These are phyloP conservation scores for Mechanitis mazaeus DNA, from an alignment of 2,888 invertebrate species.

Conservation along the genomic window DNA sequence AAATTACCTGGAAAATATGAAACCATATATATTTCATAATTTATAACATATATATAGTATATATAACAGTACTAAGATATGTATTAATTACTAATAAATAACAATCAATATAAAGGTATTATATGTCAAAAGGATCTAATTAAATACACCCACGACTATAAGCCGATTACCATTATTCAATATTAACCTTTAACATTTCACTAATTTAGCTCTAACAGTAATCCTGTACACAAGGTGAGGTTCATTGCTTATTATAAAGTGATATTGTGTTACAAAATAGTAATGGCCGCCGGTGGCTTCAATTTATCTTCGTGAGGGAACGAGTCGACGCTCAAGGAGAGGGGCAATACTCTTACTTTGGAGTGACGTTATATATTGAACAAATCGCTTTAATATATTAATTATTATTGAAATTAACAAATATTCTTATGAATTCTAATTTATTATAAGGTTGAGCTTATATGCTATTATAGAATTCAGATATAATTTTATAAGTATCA, in stretches of 20 bases:
- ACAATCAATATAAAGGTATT: too few species aligned
- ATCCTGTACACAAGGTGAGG: constrained; percentile 1
- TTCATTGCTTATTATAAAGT: constrained; percentile 17
- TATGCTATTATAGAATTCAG: too few species aligned
- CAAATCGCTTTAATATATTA: not conserved
- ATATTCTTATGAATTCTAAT: not conserved
- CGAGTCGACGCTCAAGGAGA: constrained; percentile 33
- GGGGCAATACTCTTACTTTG: constrained; percentile 22
- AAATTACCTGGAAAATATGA: too few species aligned
- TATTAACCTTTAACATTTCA: constrained; percentile 4
- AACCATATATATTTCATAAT: too few species aligned
- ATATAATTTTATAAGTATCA: too few species aligned
- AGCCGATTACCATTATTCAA: not conserved
- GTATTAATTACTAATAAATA: too few species aligned
- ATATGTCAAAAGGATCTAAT: too few species aligned
- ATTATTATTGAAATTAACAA: not conserved
- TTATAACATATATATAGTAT: too few species aligned
- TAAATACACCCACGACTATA: not conserved
- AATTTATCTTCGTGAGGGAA: constrained; percentile 46
- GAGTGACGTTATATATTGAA: constrained; percentile 22
- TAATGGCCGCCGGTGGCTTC: constrained; percentile 48
- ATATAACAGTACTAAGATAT: too few species aligned
- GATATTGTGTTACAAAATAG: constrained; percentile 32
- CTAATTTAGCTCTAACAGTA: not conserved
- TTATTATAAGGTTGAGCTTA: too few species aligned